phyloP scores from a whole-genome alignment of 2,113 vertebrate genomes.

The Tyto alba region DNA sequence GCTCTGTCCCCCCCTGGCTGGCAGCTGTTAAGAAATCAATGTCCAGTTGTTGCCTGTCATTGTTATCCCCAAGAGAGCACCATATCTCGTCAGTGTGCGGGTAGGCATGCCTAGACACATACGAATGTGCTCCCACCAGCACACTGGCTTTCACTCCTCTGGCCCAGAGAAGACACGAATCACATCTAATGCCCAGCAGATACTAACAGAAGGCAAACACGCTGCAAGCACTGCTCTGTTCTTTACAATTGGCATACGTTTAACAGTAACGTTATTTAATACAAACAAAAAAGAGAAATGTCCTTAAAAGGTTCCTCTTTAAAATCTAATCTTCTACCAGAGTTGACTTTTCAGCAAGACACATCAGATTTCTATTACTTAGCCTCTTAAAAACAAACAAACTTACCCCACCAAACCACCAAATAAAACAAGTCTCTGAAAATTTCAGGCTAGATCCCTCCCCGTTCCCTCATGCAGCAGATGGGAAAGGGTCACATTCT shows the following conservation, averaged over 20 bases:
- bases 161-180: not conserved
- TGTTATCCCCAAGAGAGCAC: not conserved
- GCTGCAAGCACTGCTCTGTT: not conserved
- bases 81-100: not conserved
- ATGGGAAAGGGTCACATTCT: not conserved
- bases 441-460: not conserved
- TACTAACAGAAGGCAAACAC: not conserved
- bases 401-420: not conserved
- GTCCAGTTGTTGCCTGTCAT: not conserved
- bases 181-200: not conserved
- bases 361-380: not conserved
- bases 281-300: not conserved
- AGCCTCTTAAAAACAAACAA: not conserved
- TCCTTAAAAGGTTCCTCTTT: not conserved
- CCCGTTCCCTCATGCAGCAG: accelerated
- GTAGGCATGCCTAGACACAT: accelerated
- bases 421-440: not conserved
- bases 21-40: not conserved
- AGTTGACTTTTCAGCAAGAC: not conserved
- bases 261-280: not conserved
- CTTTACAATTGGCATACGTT: accelerated
- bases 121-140: accelerated
- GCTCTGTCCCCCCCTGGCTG: not conserved
- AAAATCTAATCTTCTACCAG: not conserved
- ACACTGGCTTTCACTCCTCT: accelerated